Percentiles rank a stretch among this genome's conserved stretches.
These are phyloP conservation scores for Malaclemys terrapin DNA, from an alignment of 2,113 vertebrate species.

Conservation along the genomic window DNA sequence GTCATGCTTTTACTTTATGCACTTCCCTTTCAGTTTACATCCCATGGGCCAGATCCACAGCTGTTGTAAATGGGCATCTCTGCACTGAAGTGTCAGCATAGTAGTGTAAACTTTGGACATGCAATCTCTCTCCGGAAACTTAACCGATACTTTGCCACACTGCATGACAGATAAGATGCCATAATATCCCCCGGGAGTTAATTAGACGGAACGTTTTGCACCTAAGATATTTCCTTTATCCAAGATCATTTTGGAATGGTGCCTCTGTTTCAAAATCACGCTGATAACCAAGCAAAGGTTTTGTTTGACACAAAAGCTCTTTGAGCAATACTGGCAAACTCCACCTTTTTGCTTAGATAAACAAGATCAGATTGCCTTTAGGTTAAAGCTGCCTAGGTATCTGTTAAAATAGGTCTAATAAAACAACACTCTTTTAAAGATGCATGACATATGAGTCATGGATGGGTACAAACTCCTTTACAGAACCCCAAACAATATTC, in stretches of 20 bases:
- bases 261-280: background rate
- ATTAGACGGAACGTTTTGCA: background rate
- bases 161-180: rapidly evolving
- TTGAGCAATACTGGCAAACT: background rate
- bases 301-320: background rate
- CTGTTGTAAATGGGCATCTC: background rate
- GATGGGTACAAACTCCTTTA: background rate
- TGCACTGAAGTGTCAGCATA: rapidly evolving
- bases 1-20: background rate
- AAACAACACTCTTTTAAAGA: background rate
- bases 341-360: background rate
- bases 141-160: background rate
- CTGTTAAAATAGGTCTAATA: rapidly evolving
- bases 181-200: background rate
- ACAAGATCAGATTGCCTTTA: background rate
- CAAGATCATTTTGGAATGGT: background rate
- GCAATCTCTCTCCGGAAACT: background rate
- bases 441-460: rapidly evolving
- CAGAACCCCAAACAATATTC: background rate
- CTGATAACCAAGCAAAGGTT: background rate
- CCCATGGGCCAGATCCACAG: rapidly evolving
- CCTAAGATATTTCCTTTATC: background rate
- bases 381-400: rapidly evolving
- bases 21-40: background rate
- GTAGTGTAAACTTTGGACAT: background rate